Conservation (phyloP, 2,888 invertebrate genomes). For the Lomographa bimaculata region DNA sequence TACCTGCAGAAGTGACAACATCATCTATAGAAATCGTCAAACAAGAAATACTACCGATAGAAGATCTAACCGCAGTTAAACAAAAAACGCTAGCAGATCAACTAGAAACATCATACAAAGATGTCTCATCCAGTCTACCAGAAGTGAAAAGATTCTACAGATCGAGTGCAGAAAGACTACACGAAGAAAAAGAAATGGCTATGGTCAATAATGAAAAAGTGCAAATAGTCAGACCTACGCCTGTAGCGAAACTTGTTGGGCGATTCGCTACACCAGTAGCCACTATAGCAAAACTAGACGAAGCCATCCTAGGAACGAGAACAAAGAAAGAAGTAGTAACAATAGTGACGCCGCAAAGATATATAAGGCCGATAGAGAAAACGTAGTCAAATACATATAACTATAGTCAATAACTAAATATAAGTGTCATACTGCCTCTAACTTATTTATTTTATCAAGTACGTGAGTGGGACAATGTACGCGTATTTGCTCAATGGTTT, state of each 20-base stretch:
- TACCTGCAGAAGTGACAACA: constrained; percentile 14
- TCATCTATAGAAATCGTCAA: constrained; percentile 55
- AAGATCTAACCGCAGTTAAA: constrained; percentile 42
- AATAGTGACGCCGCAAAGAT: constrained; percentile 48
- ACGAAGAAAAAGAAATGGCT: constrained; percentile 55
- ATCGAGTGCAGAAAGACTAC: constrained; percentile 64
- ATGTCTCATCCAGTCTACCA: constrained; percentile 44
- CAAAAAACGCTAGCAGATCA: constrained; percentile 62
- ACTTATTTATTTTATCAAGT: constrained; percentile 35
- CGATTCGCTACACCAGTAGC: constrained; percentile 57
- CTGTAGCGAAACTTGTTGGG: constrained; percentile 57
- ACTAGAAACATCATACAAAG: constrained; percentile 50
- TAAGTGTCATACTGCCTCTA: constrained; percentile 64
- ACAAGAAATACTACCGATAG: constrained; percentile 58
- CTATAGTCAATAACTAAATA: constrained; percentile 68
- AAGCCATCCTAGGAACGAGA: constrained; percentile 65
- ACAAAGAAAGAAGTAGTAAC: constrained; percentile 54
- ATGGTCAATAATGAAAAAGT: constrained; percentile 68
- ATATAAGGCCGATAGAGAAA: constrained; percentile 44
- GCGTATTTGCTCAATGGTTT: constrained; percentile 70
- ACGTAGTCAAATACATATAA: constrained; percentile 53
- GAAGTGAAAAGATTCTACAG: constrained; percentile 67
- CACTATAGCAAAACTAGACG: constrained; percentile 65
- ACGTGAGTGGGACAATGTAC: constrained; percentile 30
- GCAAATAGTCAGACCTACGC: constrained; percentile 67